Base-by-base conservation (phyloP, 2,888 invertebrate species). In the Chalcis sispes region DNA sequence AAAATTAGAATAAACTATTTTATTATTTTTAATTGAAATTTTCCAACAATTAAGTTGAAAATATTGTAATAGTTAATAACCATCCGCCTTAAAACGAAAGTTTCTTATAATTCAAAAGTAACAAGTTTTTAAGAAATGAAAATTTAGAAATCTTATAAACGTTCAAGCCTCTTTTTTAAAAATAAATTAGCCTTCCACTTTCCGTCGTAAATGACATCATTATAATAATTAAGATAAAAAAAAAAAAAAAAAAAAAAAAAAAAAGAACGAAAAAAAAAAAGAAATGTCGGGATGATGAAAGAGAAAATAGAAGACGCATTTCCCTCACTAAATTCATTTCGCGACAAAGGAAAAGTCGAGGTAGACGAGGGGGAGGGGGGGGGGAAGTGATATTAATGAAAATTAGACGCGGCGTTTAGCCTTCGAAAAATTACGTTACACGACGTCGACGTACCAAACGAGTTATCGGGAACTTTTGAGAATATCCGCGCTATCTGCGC, bases 261-360 rank as follows among this genome's bases (percentile, higher is more conserved):
- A 10, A 2, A 5, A n/a, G 3, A n/a, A 2, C 8, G 2, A n/a
- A 10, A 5, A n/a, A 46, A 5, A 32, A 32, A 8, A 32, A 5
- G 32, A 32, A 32, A 32, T 32, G 32, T 5, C 32, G 32, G 32
- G 8, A 32, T 32, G 8, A 32, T 32, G 5, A 32, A 32, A 32
- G 32, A 32, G 32, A 32, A 5, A 8, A 32, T 5, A 5, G 32
- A 32, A 32, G 5, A 8, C 32, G 32, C 32, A 32, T 32, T 46
- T 23, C 23, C n/a, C 32, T 8, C 54, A 8, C n/a, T 48, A 50
- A 64, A 64, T 64, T 29, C 15, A 10, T 64, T 64, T 48, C 13
- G 27, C 23, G 32, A 48, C 50, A 64, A 64, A 50, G 62, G 27
- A 29, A n/a, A n/a, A n/a, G n/a, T n/a, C n/a, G n/a, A n/a, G n/a